Conservation (phyloP, 2,797 vertebrate genomes). For the Myotis daubentonii region DNA sequence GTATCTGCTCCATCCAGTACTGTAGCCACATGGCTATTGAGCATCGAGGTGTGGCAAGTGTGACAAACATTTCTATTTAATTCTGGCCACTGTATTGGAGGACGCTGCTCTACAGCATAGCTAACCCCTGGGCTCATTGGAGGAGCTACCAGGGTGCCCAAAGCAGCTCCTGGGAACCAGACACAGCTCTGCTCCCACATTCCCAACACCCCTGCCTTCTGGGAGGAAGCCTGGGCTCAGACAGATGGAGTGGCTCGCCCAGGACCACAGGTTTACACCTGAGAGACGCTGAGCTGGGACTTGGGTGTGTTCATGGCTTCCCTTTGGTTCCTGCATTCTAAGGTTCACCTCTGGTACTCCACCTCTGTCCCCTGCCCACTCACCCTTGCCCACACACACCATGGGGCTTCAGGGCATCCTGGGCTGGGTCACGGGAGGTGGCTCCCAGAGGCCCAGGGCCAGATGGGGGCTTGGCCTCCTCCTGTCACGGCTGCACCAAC, state of each 20-base stretch:
- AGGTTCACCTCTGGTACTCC: background rate
- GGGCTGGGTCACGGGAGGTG: background rate
- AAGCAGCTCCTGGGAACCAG: background rate
- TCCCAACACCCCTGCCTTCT: background rate
- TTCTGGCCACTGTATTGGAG: fast-evolving
- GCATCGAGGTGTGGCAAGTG: background rate
- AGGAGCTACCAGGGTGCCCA: background rate
- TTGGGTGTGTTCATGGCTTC: background rate
- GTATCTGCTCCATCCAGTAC: background rate
- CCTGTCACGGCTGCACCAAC: background rate
- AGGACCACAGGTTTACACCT: background rate
- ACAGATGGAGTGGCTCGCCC: too few relatives aligned
- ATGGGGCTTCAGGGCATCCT: background rate
- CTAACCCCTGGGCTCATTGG: background rate
- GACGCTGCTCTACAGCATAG: background rate
- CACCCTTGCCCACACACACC: background rate
- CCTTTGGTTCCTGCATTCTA: background rate
- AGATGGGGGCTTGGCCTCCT: background rate
- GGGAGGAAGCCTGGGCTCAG: background rate
- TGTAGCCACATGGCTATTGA: background rate
- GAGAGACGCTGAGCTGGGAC: background rate
- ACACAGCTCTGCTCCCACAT: background rate
- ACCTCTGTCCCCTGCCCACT: background rate
- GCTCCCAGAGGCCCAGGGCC: background rate
- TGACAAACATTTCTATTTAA: background rate